Base-by-base conservation (phyloP, 2,888 invertebrate species). In the Parnassius glacialis region DNA sequence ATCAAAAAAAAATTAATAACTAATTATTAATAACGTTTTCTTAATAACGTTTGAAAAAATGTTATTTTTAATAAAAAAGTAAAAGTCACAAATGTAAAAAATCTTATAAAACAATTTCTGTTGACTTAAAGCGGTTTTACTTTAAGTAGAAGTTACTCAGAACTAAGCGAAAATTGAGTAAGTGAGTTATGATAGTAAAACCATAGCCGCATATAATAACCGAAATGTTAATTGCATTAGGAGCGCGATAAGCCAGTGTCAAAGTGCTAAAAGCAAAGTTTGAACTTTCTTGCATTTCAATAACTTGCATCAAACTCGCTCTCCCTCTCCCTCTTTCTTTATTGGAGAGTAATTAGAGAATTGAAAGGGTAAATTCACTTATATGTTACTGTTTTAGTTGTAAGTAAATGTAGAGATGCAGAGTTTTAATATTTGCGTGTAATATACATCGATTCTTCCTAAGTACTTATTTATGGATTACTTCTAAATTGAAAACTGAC, bases 241-340 rank as follows among this genome's bases (percentile, higher is more conserved):
- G 62, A 58, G 50, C 58, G 41, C 54, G 62, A 62, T 62, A 62
- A 62, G 62, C 62, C 62, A 54, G 58, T 62, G 62, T 62, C 62
- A 62, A 62, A 62, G 62, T 62, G 62, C 62, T 62, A 62, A 62
- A 58, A 62, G 62, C 62, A 58, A 62, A 62, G 62, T 62, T 62
- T 50, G 50, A 54, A 54, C 62, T 58, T 62, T 54, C 57, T 53
- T 53, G 57, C 50, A 44, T 50, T 54, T 44, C 25, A 47, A 13
- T 12, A 50, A 34, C 41, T 44, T 50, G 62, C 62, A 62, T 55
- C 54, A 44, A 51, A 50, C 48, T 60, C 16, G 34, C 34, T 34
- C 34, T 34, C 34, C 3, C 34, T 34, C 34, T 34, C 34, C 7
- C 34, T 25, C 25, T 7, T 34, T 34, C 34, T 34, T 5, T 34